phyloP scores from a whole-genome alignment of 2,113 vertebrate species.

The Neogobius melanostomus region DNA sequence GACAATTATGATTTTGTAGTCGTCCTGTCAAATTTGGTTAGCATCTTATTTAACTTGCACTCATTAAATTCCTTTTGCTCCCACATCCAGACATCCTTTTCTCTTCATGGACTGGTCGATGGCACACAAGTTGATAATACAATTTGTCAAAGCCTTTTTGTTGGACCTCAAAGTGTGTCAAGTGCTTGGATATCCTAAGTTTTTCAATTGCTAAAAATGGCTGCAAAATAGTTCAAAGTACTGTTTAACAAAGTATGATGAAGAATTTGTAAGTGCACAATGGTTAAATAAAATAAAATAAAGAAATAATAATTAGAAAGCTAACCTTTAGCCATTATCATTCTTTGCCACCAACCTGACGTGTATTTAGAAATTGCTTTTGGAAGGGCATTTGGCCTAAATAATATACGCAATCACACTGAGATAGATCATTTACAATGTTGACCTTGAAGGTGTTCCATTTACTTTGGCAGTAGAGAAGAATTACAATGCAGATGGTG shows the following conservation, averaged over 20 bases:
- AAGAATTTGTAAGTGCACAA: conserved; percentile 46
- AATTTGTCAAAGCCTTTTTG: conserved; percentile 23
- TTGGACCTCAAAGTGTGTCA: conserved; percentile 22
- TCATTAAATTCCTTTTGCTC: conserved; percentile 44
- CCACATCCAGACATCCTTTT: conserved; percentile 6
- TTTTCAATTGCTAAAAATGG: conserved; percentile 6
- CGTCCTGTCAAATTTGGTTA: conserved; percentile 63
- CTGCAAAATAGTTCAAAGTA: conserved; percentile 23
- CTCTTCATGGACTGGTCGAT: conserved; percentile 43
- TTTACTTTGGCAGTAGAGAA: conserved; percentile 14
- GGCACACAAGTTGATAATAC: neutral
- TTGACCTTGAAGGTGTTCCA: neutral
- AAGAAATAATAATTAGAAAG: neutral
- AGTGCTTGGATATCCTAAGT: conserved; percentile 52
- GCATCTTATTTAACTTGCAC: conserved; percentile 49
- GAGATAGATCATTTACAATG: neutral
- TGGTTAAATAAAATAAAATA: neutral
- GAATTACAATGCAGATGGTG: conserved; percentile 27
- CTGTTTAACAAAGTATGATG: conserved; percentile 11
- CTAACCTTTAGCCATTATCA: neutral
- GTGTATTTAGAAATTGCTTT: neutral
- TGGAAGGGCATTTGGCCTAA: neutral
- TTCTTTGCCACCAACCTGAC: neutral
- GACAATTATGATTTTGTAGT: conserved; percentile 62
- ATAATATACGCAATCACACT: neutral